Percentiles rank a stretch among this genome's conserved stretches.
phyloP scores from a whole-genome alignment of 2,797 vertebrate species.

The Meda fulgida region DNA sequence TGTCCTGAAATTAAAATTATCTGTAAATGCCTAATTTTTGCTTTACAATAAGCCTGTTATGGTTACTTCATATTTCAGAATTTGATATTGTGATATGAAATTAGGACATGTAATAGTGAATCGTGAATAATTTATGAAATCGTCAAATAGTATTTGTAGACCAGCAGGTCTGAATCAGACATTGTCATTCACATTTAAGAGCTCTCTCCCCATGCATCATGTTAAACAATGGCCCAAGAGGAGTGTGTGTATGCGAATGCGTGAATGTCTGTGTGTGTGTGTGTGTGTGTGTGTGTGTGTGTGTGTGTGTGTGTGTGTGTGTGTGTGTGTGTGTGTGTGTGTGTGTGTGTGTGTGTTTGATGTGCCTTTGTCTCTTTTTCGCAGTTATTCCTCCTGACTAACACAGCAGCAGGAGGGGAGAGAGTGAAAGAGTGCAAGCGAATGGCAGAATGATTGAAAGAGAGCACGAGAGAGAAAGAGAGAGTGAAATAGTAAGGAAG shows the following conservation, averaged over 20 bases:
- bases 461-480: conserved; percentile 35
- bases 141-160: conserved; percentile 9
- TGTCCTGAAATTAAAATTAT: too few species aligned
- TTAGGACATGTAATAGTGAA: neutral
- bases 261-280: conserved; percentile 4
- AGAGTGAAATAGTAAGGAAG: conserved; percentile 50
- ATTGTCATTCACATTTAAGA: conserved; percentile 75
- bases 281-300: conserved; percentile 51
- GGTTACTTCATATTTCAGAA: neutral
- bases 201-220: conserved; percentile 64
- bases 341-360: conserved; percentile 49
- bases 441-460: conserved; percentile 35
- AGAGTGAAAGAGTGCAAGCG: conserved; percentile 2
- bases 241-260: conserved; percentile 53
- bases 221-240: conserved; percentile 71
- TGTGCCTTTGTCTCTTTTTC: conserved; percentile 54
- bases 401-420: conserved; percentile 47
- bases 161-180: conserved; percentile 62
- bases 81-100: neutral
- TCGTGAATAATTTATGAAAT: neutral
- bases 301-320: conserved; percentile 7
- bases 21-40: too few species aligned
- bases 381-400: conserved; percentile 53
- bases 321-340: conserved; percentile 26
- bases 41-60: neutral